Evolutionary conservation across 2,888 invertebrate species (phyloP).

Genomic region (Drosophila helvetica): DNA sequence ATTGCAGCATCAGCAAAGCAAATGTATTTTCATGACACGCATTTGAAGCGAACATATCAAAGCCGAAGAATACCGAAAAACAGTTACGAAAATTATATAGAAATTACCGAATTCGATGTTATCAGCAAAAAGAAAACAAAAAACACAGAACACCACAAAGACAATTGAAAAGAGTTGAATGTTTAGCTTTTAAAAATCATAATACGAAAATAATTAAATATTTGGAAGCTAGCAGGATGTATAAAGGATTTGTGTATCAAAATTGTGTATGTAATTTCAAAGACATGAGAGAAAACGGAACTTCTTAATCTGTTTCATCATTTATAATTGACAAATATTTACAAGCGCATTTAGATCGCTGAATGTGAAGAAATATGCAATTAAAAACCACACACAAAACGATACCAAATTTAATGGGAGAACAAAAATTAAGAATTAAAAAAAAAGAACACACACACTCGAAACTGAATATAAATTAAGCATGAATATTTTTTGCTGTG

Average conservation of each 20-base stretch:
- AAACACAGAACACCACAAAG: conserved; percentile 25
- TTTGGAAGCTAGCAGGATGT: conserved; percentile 52
- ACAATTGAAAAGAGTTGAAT: conserved; percentile 18
- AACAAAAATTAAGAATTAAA: not conserved
- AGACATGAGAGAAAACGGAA: conserved; percentile 46
- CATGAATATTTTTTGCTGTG: conserved; percentile 83
- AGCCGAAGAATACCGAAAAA: conserved; percentile 25
- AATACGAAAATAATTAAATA: conserved; percentile 22
- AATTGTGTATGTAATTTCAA: conserved; percentile 2
- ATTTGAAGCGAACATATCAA: conserved; percentile 76
- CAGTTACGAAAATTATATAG: conserved; percentile 15
- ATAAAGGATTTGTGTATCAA: conserved; percentile 21
- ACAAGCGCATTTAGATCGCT: conserved; percentile 68
- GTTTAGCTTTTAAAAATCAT: conserved; percentile 18
- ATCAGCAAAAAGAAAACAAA: conserved; percentile 15
- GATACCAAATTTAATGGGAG: conserved; percentile 21
- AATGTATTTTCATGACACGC: conserved; percentile 74
- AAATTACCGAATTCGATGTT: conserved; percentile 24
- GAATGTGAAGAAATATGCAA: conserved; percentile 53
- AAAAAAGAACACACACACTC: conserved; percentile 32
- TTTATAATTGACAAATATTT: conserved; percentile 73
- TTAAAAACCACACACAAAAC: conserved; percentile 31
- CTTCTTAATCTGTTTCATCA: conserved; percentile 70
- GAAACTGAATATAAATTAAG: conserved; percentile 66
- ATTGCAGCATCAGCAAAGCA: conserved; percentile 54